Base-by-base conservation (phyloP, 2,797 vertebrate species). In the Schizothorax lantsangensis region DNA sequence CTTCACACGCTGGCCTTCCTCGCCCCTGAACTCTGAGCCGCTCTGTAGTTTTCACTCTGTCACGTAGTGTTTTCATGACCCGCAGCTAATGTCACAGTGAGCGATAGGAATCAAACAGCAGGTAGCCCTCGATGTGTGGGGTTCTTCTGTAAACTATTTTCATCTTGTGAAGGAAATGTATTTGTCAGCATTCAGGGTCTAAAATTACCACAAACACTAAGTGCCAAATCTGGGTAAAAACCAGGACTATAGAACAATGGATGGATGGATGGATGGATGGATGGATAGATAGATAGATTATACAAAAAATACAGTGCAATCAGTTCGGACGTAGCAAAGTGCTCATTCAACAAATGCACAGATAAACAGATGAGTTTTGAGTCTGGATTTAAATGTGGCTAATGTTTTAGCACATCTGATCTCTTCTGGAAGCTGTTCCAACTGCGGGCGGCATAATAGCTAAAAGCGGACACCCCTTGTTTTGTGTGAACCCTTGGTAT, bases 11-110 rank as follows among this genome's bases (percentile, higher is more conserved):
- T 64, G 17, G 30, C 21, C 49, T 59, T 66, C 73, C 66, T 79
- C 26, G 0, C 12, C 52, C 77, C 78, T 80, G 78, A 71, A 80
- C 84, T 62, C 83, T n/a, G 59, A n/a, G 17, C 9, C 11, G 6
- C 36, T 49, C 45, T 84, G 83, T 54, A n/a, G 74, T 81, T 74
- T 80, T 74, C 52, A 11, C 7, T 57, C 38, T 3, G 66, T 80
- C 84, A 74, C 79, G 43, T 59, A 49, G 30, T 86, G 69, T 86
- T 86, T 74, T 49, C 36, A 43, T 75, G 69, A 86, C 79, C 79
- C 33, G 6, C 40, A 11, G 68, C 52, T 49, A 1, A 57, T 36
- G 66, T 74, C 71, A 1, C 79, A 52, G 78, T 43, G 23, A 52
- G 54, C 23, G 30, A 66, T 81, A 57, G 78, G 57, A 86, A 74